Conservation (phyloP, 2,797 vertebrate species). For the Takifugu rubripes region DNA sequence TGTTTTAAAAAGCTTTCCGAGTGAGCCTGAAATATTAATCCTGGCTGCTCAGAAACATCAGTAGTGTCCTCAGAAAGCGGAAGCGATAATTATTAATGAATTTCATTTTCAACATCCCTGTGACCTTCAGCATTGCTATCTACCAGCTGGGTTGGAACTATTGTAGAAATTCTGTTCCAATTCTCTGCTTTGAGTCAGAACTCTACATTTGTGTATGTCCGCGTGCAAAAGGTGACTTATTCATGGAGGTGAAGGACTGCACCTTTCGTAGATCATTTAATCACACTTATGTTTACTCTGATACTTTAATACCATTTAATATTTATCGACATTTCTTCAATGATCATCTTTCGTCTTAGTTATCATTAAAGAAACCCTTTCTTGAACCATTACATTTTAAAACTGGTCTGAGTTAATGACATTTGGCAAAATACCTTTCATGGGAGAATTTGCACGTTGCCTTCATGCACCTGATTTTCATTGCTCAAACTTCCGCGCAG, state of each 20-base stretch:
- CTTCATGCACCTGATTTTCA: conserved; percentile 52
- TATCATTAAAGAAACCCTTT: neutral
- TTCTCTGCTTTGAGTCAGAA: conserved; percentile 27
- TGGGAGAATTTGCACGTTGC: conserved; percentile 9
- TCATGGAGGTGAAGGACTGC: conserved; percentile 38
- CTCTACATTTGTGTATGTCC: conserved; percentile 53
- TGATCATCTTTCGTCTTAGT: conserved; percentile 8
- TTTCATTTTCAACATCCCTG: conserved; percentile 59
- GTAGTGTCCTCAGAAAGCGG: conserved; percentile 48
- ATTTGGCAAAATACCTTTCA: neutral
- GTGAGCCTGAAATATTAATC: conserved; percentile 70
- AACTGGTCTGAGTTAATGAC: conserved; percentile 2
- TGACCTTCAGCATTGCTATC: conserved; percentile 29
- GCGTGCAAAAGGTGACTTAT: conserved; percentile 50
- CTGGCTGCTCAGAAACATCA: conserved; percentile 60
- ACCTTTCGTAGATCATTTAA: conserved; percentile 38
- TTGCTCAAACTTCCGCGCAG: conserved; percentile 66
- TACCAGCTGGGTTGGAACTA: no score
- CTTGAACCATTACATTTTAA: no score
- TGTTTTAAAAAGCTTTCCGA: conserved; percentile 66
- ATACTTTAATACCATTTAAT: conserved; percentile 1
- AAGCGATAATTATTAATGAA: conserved; percentile 71
- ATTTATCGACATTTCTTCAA: neutral
- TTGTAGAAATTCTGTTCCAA: conserved; percentile 35
- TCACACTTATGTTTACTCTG: conserved; percentile 23